Percentiles rank a stretch among this genome's conserved stretches.
Evolutionary conservation across 2,888 invertebrate species (phyloP).

Genomic region (Bellardia bayeri): DNA sequence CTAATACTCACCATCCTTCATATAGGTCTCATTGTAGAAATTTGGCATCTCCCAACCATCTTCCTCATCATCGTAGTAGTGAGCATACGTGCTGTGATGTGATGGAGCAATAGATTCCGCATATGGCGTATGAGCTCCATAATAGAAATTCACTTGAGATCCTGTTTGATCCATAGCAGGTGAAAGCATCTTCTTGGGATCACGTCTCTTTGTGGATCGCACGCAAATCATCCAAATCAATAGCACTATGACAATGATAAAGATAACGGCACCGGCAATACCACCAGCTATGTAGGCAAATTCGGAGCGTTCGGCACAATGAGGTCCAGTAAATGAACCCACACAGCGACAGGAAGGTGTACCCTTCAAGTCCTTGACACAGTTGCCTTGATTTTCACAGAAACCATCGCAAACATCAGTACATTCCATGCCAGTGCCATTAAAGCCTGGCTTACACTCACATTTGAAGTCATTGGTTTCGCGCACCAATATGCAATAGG

Average conservation of each 20-base stretch:
- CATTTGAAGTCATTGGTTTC: slow-evolving; percentile 95
- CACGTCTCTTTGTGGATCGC: slow-evolving; percentile 93
- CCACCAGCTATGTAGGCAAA: slow-evolving; percentile 98
- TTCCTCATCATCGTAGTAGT: slow-evolving; percentile 97
- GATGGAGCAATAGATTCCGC: slow-evolving; percentile 98
- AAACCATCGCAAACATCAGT: slow-evolving; percentile 92
- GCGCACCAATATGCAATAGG: slow-evolving; percentile 92
- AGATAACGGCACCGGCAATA: slow-evolving; percentile 96
- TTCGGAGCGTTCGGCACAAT: slow-evolving; percentile 95
- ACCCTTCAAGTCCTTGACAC: slow-evolving; percentile 92
- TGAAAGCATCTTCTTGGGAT: slow-evolving; percentile 95
- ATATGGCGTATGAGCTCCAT: slow-evolving; percentile 97
- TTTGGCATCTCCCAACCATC: slow-evolving; percentile 99
- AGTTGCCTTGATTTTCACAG: slow-evolving; percentile 95
- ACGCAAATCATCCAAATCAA: slow-evolving; percentile 99
- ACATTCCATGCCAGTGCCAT: slow-evolving; percentile 93
- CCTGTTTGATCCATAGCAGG: slow-evolving; percentile 96
- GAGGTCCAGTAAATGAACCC: slow-evolving; percentile 95
- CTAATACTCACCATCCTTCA: slow-evolving; percentile 89
- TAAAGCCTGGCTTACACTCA: slow-evolving; percentile 96
- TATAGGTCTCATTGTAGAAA: slow-evolving; percentile 97
- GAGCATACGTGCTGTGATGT: slow-evolving; percentile 97
- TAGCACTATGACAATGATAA: slow-evolving; percentile 95
- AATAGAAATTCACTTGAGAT: slow-evolving; percentile 97
- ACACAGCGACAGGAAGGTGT: slow-evolving; percentile 95